Conservation (phyloP, 2,797 vertebrate species). For the Enteromius mattozi region DNA sequence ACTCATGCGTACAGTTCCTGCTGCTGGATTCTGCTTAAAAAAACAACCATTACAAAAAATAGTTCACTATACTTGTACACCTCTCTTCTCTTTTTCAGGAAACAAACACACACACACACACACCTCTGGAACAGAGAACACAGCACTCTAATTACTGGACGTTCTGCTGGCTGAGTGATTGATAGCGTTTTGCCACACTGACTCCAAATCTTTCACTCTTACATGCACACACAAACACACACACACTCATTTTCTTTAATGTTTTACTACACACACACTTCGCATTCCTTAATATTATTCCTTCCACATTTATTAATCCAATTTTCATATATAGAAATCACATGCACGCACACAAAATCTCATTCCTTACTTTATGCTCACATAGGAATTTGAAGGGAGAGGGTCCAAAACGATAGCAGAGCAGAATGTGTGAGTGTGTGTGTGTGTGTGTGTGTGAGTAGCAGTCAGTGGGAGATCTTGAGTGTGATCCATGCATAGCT, state of each 20-base stretch:
- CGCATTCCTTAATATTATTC: not conserved
- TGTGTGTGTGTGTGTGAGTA: conserved; percentile 68
- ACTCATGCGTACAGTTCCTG: conserved; percentile 49
- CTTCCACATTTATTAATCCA: not conserved
- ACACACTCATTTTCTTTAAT: not conserved
- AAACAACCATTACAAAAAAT: conserved; percentile 31
- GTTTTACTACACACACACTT: conserved; percentile 17
- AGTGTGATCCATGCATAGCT: conserved; percentile 79
- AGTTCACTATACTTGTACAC: not conserved
- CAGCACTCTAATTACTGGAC: conserved; percentile 78
- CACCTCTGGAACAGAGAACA: conserved; percentile 28
- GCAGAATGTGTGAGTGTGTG: conserved; percentile 41
- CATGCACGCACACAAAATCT: conserved; percentile 13
- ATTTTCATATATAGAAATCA: not conserved
- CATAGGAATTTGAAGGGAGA: conserved; percentile 10
- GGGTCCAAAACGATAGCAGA: conserved; percentile 21
- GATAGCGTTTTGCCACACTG: conserved; percentile 83
- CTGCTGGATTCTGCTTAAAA: conserved; percentile 37
- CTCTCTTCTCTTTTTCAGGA: conserved; percentile 5
- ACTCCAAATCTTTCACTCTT: conserved; percentile 76
- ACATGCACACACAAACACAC: conserved; percentile 61
- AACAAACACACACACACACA: conserved; percentile 27
- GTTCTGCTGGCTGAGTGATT: conserved; percentile 88
- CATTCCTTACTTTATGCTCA: conserved; percentile 13
- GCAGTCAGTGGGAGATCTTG: conserved; percentile 85